phyloP scores from a whole-genome alignment of 2,888 invertebrate species.

The Stramonita haemastoma region DNA sequence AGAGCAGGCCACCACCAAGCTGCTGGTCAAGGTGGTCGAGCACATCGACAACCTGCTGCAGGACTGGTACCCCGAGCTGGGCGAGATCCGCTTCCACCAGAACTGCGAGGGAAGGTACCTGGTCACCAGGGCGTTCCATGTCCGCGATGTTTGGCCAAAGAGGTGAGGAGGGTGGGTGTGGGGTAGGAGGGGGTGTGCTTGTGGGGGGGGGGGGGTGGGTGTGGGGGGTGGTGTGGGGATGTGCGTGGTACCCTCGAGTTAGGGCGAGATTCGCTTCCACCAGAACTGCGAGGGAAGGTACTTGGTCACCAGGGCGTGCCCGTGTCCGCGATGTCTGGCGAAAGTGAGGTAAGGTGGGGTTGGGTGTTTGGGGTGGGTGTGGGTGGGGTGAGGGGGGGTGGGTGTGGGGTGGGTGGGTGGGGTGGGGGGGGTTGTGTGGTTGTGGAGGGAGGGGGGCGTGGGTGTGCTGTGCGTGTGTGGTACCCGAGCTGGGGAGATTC shows the following conservation, averaged over 20 bases:
- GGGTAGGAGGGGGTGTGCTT: not conserved
- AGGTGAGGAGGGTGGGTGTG: slow-evolving; percentile 44
- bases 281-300: not conserved
- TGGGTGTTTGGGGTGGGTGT: no score
- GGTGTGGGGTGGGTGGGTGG: not conserved
- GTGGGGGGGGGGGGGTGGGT: not conserved
- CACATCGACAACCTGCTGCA: slow-evolving; percentile 93
- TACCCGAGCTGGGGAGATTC: no score
- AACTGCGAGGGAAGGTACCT: slow-evolving; percentile 96
- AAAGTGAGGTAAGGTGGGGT: no score
- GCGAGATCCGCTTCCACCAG: slow-evolving; percentile 94
- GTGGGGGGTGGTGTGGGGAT: not conserved
- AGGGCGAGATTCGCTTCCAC: not conserved
- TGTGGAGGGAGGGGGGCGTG: not conserved
- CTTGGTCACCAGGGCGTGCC: not conserved
- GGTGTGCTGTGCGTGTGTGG: not conserved
- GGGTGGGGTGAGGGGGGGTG: not conserved
- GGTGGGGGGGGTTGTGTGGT: not conserved
- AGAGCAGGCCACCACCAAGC: slow-evolving; percentile 63
- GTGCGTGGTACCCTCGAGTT: not conserved
- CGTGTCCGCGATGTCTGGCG: no score
- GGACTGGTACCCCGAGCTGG: slow-evolving; percentile 95
- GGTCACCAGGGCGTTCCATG: slow-evolving; percentile 94
- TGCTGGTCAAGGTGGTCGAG: slow-evolving; percentile 89
- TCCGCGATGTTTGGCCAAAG: slow-evolving; percentile 86